Percentiles rank a stretch among this genome's conserved stretches.
Evolutionary conservation across 2,888 invertebrate species (phyloP).

Genomic region (Pristionchus arcanus): DNA sequence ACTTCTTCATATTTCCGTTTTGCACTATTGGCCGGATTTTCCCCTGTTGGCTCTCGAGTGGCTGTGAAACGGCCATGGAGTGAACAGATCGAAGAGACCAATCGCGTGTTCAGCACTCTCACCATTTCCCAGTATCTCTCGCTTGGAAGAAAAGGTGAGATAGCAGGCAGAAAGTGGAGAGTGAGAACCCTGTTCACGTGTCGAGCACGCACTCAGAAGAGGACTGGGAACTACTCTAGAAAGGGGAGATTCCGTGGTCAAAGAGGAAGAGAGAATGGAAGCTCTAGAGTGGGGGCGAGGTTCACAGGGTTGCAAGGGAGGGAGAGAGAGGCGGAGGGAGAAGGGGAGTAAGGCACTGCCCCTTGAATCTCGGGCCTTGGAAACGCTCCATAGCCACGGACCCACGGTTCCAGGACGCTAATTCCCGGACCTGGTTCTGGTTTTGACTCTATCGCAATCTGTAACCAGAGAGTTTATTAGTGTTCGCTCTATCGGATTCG

Average conservation of each 20-base stretch:
- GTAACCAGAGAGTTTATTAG: slow-evolving; percentile 4
- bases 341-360: slow-evolving; percentile 34
- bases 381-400: not conserved
- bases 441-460: not conserved
- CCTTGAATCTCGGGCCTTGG: not conserved
- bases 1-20: slow-evolving; percentile 7
- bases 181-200: not conserved
- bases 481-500: not conserved
- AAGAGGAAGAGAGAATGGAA: not conserved
- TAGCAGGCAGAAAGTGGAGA: not conserved
- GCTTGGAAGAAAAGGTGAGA: not conserved
- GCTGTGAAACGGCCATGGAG: not conserved
- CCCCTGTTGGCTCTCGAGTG: not conserved
- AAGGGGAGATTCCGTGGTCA: not conserved
- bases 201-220: slow-evolving; percentile 12
- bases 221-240: slow-evolving; percentile 30
- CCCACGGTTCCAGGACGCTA: not conserved
- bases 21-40: not conserved
- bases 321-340: not conserved
- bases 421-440: not conserved
- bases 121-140: not conserved
- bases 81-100: not conserved
- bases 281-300: not conserved
- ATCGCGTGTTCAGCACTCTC: not conserved
- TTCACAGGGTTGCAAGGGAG: not conserved